Evolutionary conservation across 2,113 vertebrate genomes (phyloP).

Genomic region (Nerophis ophidion): DNA sequence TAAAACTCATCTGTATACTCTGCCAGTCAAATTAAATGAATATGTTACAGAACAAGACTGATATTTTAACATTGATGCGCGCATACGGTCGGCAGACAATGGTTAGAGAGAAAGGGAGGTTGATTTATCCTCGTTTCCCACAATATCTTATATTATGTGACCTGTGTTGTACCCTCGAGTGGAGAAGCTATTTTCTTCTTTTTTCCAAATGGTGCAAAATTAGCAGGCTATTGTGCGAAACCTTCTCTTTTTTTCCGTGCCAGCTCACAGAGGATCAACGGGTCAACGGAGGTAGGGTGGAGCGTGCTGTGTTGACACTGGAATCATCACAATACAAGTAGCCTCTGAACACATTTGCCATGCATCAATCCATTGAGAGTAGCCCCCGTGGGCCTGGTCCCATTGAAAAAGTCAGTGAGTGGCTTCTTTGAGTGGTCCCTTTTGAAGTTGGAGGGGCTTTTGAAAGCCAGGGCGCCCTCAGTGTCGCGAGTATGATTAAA

Average conservation of each 20-base stretch:
- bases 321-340: slow-evolving; percentile 43
- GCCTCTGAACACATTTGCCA: slow-evolving; percentile 35
- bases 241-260: slow-evolving; percentile 24
- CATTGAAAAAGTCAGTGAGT: slow-evolving; percentile 47
- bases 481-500: slow-evolving; percentile 51
- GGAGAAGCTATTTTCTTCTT: slow-evolving; percentile 11
- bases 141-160: slow-evolving; percentile 43
- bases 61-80: slow-evolving; percentile 41
- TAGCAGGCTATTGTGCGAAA: slow-evolving; percentile 38
- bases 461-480: slow-evolving; percentile 34
- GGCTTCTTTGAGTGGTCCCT: slow-evolving; percentile 44
- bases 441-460: slow-evolving; percentile 54
- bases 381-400: slow-evolving; percentile 21
- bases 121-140: slow-evolving; percentile 45
- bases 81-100: slow-evolving; percentile 50
- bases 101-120: slow-evolving; percentile 38
- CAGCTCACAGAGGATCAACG: slow-evolving; percentile 18
- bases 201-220: slow-evolving; percentile 17
- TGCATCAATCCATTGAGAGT: slow-evolving; percentile 36
- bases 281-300: not conserved
- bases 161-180: slow-evolving; percentile 36
- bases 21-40: slow-evolving; percentile 27
- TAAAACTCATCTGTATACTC: too few species aligned
- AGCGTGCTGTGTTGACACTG: slow-evolving; percentile 31
- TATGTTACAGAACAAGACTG: slow-evolving; percentile 31